These are phyloP conservation scores for Bolborhynchus lineola DNA, from an alignment of 2,113 vertebrate species.

Conservation along the genomic window DNA sequence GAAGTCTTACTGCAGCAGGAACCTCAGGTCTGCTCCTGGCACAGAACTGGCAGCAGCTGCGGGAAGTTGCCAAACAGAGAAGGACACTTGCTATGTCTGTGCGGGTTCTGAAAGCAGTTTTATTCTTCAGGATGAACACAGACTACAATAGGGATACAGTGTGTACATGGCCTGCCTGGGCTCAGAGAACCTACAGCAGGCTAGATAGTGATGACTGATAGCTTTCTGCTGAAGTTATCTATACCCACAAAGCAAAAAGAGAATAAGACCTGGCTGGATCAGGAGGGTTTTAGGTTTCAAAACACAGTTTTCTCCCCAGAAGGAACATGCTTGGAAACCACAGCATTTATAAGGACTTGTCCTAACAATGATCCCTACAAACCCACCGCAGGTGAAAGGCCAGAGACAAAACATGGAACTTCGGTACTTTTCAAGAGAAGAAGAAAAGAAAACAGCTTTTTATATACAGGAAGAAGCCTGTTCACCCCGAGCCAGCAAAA, in stretches of 20 bases:
- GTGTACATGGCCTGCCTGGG: too few species aligned
- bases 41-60: not conserved
- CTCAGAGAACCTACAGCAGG: not conserved
- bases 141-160: not conserved
- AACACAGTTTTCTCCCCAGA: not conserved
- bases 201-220: not conserved
- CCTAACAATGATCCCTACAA: not conserved
- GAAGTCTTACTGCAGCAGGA: not conserved
- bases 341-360: rapidly evolving
- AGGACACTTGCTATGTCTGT: not conserved
- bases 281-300: not conserved
- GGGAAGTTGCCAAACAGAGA: not conserved
- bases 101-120: not conserved
- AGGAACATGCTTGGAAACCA: not conserved
- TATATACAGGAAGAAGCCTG: not conserved
- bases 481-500: not conserved
- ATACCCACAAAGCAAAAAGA: not conserved
- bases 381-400: not conserved
- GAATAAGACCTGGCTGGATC: not conserved
- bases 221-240: not conserved
- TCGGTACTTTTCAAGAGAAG: not conserved
- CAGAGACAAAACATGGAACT: not conserved
- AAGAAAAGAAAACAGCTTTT: not conserved
- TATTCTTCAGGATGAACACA: not conserved
- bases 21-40: not conserved